A percentile compares a stretch with the other conserved stretches of the same genome.
Conservation (phyloP, 2,113 vertebrate species). For the Zapus hudsonius region DNA sequence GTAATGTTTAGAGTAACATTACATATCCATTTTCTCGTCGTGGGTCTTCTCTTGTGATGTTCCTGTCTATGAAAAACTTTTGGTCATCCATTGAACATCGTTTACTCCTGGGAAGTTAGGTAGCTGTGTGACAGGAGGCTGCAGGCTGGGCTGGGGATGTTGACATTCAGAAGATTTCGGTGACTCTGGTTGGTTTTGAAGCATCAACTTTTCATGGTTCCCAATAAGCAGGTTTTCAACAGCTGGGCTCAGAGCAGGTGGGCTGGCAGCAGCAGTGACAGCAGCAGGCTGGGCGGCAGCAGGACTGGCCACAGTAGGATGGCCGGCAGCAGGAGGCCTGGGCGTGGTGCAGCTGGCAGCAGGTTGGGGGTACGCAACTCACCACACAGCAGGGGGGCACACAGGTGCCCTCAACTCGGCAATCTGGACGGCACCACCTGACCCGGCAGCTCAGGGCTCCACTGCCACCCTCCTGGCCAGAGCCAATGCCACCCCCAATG, state of each 20-base stretch:
- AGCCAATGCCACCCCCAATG: neutral
- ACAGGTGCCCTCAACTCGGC: conserved; percentile 65
- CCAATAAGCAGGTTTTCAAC: conserved; percentile 24
- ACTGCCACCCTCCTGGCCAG: neutral
- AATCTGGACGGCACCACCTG: conserved; percentile 75
- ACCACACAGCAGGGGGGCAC: conserved; percentile 70
- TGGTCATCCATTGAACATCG: neutral
- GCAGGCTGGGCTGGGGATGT: neutral
- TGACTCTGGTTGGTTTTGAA: neutral
- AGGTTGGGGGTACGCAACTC: conserved; percentile 64
- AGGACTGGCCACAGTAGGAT: conserved; percentile 74
- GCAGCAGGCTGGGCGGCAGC: conserved; percentile 15
- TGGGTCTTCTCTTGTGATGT: neutral
- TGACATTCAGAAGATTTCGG: neutral
- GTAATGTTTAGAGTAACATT: neutral
- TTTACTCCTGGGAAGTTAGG: neutral
- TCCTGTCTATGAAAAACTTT: neutral
- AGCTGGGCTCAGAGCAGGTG: neutral
- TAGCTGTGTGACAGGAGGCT: neutral
- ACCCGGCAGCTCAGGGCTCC: conserved; percentile 45
- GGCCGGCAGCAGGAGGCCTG: conserved; percentile 77
- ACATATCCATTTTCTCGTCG: neutral
- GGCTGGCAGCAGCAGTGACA: conserved; percentile 16
- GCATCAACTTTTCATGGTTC: neutral
- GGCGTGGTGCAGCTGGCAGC: conserved; percentile 75